Base-by-base conservation (phyloP, 1,140 invertebrate genomes). In the Polypedilum vanderplanki region DNA sequence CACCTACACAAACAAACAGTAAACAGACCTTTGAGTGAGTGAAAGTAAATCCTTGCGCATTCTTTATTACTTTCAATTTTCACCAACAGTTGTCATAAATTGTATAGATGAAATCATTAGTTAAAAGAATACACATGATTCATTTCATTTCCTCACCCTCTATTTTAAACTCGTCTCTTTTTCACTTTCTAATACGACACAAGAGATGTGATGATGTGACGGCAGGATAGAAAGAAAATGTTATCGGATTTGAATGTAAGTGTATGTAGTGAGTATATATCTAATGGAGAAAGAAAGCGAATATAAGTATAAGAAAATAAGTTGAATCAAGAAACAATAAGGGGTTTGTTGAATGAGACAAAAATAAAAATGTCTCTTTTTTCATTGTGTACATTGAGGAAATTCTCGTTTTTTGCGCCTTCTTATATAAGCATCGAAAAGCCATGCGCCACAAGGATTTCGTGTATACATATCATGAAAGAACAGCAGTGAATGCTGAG, bases 81-180 rank as follows among this genome's bases (percentile, higher is more conserved):
- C 24, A 5, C 24, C 24, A 33, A 33, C 24, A 33, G 24, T 33
- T 33, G 24, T 33, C 24, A 15, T 57, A n/a, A 57, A 57, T n/a
- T n/a, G 12, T 57, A 33, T 57, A 57, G n/a, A 57, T 57, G 46
- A 57, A 57, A 57, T 57, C 46, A 57, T 57, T 57, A 57, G 46
- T n/a, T 57, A n/a, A 57, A n/a, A 57, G 15, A 57, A 57, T n/a
- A 57, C n/a, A 57, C 46, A 57, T 57, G 46, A 57, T 57, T 57
- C 12, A 57, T 57, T 15, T 46, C 41, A 8, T 46, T 7, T 3
- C 41, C 15, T 15, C 2, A 10, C n/a, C 46, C 46, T 15, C n/a
- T 57, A 4, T n/a, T 12, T 57, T 57, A 3, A 12, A 57, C 46
- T 57, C 12, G 46, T 57, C 15, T 57, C 12, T 57, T 57, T 57